phyloP scores from a whole-genome alignment of 2,113 vertebrate species.

The Antennarius striatus region DNA sequence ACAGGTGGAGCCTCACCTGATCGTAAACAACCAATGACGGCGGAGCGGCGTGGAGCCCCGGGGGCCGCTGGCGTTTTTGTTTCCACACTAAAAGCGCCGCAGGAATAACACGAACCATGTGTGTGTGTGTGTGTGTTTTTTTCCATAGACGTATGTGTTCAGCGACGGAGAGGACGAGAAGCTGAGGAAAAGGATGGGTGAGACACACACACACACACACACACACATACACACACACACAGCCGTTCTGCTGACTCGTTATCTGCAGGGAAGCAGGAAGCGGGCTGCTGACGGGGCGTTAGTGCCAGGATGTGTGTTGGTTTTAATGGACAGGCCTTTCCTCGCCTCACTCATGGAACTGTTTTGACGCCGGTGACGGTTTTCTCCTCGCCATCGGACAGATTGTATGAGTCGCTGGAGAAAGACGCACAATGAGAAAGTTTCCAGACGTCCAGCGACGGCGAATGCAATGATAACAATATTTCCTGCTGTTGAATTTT shows the following conservation, averaged over 20 bases:
- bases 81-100: conserved; percentile 11
- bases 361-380: conserved; percentile 34
- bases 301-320: conserved; percentile 47
- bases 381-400: conserved; percentile 27
- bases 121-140: conserved; percentile 24
- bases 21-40: conserved; percentile 34
- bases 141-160: conserved; percentile 91
- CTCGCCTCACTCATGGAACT: conserved; percentile 26
- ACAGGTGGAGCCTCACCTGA: conserved; percentile 58
- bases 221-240: conserved; percentile 23
- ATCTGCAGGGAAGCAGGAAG: conserved; percentile 61
- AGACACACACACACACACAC: conserved; percentile 58
- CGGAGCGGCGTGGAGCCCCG: background rate
- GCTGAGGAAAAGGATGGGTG: conserved; percentile 87
- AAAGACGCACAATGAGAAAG: conserved; percentile 1
- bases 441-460: background rate
- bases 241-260: conserved; percentile 54
- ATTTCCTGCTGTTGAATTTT: no score
- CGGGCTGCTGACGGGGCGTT: conserved; percentile 59
- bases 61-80: conserved; percentile 5
- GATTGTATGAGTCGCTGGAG: background rate
- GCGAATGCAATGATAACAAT: no score
- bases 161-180: conserved; percentile 88
- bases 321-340: conserved; percentile 35
- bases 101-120: conserved; percentile 35